These are phyloP conservation scores for Mus minutoides DNA, from an alignment of 2,797 vertebrate species.

Conservation along the genomic window DNA sequence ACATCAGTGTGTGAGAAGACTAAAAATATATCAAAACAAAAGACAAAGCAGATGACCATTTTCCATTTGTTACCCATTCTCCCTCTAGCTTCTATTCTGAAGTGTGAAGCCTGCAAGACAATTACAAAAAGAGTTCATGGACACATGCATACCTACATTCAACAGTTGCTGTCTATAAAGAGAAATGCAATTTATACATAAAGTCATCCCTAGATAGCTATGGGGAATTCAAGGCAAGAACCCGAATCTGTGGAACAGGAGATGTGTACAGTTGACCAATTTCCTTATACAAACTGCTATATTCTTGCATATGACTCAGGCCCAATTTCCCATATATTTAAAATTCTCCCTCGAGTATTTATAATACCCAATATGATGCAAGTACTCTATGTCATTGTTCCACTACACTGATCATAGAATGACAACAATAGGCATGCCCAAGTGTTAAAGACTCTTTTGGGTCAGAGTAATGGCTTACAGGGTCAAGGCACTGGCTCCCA, in stretches of 20 bases:
- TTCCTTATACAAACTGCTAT: background rate
- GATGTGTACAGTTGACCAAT: background rate
- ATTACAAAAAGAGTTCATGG: background rate
- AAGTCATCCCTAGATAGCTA: background rate
- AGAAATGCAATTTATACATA: background rate
- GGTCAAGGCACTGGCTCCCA: background rate
- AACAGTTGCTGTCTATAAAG: background rate
- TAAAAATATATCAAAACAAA: slow-evolving; percentile 16
- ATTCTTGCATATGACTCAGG: background rate
- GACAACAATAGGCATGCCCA: background rate
- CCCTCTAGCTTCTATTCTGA: background rate
- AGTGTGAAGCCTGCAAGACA: background rate
- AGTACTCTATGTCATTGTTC: background rate
- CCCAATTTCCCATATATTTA: background rate
- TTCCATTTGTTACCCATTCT: background rate
- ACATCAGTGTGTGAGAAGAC: slow-evolving; percentile 52
- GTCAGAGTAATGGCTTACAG: background rate
- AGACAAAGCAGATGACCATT: background rate
- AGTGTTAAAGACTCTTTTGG: background rate
- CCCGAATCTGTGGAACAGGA: background rate
- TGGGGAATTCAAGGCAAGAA: background rate
- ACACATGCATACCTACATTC: background rate
- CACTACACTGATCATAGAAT: background rate
- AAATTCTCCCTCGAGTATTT: background rate
- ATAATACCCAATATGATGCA: background rate